A percentile compares a stretch with the other conserved stretches of the same genome.
These are phyloP conservation scores for Lutjanus argentimaculatus DNA, from an alignment of 2,797 vertebrate genomes.

Conservation along the genomic window DNA sequence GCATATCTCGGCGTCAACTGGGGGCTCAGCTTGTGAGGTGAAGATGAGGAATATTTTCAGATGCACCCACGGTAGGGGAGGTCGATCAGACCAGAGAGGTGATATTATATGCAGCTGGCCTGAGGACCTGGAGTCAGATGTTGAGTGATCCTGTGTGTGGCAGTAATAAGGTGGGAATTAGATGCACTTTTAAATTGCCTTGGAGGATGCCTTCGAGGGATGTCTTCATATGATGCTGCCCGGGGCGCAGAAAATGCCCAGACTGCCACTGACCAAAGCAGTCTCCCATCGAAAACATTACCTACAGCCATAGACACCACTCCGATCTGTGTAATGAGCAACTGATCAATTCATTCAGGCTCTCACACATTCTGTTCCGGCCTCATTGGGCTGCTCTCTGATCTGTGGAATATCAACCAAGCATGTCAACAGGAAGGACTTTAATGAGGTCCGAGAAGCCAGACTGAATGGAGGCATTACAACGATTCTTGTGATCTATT, in stretches of 20 bases:
- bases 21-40: not conserved
- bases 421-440: constrained; percentile 59
- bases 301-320: constrained; percentile 27
- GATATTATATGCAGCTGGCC: constrained; percentile 36
- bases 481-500: constrained; percentile 30
- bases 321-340: constrained; percentile 51
- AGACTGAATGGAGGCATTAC: constrained; percentile 26
- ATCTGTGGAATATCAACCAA: constrained; percentile 57
- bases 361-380: constrained; percentile 12
- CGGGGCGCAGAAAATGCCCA: constrained; percentile 19
- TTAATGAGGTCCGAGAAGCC: constrained; percentile 59
- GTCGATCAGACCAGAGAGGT: constrained; percentile 24
- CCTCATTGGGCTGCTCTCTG: constrained; percentile 35
- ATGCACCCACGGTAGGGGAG: not conserved
- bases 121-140: constrained; percentile 34
- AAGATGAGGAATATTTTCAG: constrained; percentile 23
- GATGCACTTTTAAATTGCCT: constrained; percentile 51
- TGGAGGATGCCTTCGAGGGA: constrained; percentile 58
- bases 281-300: constrained; percentile 24
- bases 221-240: constrained; percentile 40
- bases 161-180: constrained; percentile 61
- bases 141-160: constrained; percentile 42
- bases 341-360: constrained; percentile 61
- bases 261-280: constrained; percentile 26
- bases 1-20: constrained; percentile 5